Evolutionary conservation across 2,113 vertebrate species (phyloP).

Genomic region (Pelvicachromis taeniatus): DNA sequence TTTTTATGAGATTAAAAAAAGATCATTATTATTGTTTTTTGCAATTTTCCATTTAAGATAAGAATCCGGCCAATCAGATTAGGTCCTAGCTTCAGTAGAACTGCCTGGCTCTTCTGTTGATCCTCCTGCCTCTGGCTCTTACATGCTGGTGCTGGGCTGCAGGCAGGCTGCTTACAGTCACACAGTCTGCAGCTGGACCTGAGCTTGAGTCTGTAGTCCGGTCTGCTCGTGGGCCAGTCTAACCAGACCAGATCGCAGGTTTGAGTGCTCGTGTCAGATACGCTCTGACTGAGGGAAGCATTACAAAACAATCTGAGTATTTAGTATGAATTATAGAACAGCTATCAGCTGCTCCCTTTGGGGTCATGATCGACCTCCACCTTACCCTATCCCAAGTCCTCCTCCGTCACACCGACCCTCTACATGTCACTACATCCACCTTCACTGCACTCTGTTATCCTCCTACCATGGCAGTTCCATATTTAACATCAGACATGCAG

Average conservation of each 20-base stretch:
- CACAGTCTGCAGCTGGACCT: background rate
- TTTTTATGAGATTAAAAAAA: background rate
- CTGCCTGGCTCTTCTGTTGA: background rate
- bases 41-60: too few relatives aligned
- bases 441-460: background rate
- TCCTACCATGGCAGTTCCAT: too few relatives aligned
- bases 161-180: background rate
- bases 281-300: too few relatives aligned
- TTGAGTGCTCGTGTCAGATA: background rate
- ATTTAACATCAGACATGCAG: background rate
- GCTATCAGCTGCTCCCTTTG: too few relatives aligned
- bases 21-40: too few relatives aligned
- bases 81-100: background rate
- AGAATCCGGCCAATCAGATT: background rate
- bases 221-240: background rate
- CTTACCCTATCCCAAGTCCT: background rate
- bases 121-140: background rate
- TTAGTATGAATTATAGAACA: background rate
- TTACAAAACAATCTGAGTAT: background rate
- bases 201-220: background rate
- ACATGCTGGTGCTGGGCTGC: background rate
- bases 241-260: accelerated
- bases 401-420: background rate
- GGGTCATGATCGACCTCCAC: background rate
- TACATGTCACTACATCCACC: background rate